Evolutionary conservation across 92 coral and sea anemone genomes (phyloP).

Genomic region (Phenganax marumi): DNA sequence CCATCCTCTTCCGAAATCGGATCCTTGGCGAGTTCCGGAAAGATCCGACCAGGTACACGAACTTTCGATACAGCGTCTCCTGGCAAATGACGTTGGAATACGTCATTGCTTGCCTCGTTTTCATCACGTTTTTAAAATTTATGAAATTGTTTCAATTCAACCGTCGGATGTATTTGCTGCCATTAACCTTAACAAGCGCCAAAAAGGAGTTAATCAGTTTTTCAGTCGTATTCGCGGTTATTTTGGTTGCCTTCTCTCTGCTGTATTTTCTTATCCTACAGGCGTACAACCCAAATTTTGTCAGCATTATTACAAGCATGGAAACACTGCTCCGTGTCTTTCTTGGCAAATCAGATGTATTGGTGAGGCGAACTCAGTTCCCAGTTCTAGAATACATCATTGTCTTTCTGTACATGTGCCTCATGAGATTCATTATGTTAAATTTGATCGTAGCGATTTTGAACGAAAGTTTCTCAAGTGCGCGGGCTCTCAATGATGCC

Average conservation of each 20-base stretch:
- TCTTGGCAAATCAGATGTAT: slow-evolving; percentile 69
- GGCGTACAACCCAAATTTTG: slow-evolving; percentile 64
- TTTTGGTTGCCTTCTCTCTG: slow-evolving; percentile 68
- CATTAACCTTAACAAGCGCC: slow-evolving; percentile 71
- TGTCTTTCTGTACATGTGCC: slow-evolving; percentile 64
- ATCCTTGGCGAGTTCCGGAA: slow-evolving; percentile 63
- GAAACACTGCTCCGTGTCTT: slow-evolving; percentile 77
- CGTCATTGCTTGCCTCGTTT: slow-evolving; percentile 67
- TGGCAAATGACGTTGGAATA: slow-evolving; percentile 86
- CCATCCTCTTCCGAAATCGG: slow-evolving; percentile 70
- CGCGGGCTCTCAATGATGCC: slow-evolving; percentile 46
- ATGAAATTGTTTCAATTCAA: slow-evolving; percentile 80
- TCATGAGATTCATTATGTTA: slow-evolving; percentile 73
- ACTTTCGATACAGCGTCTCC: slow-evolving; percentile 75
- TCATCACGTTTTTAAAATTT: slow-evolving; percentile 64
- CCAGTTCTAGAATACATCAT: slow-evolving; percentile 64
- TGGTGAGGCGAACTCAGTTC: slow-evolving; percentile 60
- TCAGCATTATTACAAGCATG: slow-evolving; percentile 61
- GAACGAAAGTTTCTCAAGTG: slow-evolving; percentile 71
- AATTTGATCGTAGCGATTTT: slow-evolving; percentile 76
- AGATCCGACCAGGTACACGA: slow-evolving; percentile 66
- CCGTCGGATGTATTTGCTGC: slow-evolving; percentile 77
- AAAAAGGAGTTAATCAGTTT: slow-evolving; percentile 64
- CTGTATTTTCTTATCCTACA: slow-evolving; percentile 66
- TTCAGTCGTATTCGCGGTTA: slow-evolving; percentile 52